phyloP scores from a whole-genome alignment of 2,797 vertebrate genomes.

The Pteropus rufus region DNA sequence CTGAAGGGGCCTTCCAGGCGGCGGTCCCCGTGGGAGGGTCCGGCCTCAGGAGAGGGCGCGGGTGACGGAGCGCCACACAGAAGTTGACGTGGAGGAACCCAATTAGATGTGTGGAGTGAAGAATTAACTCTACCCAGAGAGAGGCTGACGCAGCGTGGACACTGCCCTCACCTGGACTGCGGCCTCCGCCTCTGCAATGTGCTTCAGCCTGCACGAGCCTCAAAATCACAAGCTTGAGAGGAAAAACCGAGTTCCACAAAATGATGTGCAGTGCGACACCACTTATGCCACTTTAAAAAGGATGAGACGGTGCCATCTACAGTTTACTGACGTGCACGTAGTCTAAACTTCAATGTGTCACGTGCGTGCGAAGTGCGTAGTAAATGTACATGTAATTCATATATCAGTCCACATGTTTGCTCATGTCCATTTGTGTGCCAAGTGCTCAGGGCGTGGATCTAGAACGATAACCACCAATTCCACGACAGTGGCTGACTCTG shows the following conservation, averaged over 20 bases:
- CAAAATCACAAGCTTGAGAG: background rate
- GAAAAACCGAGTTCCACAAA: background rate
- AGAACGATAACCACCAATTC: background rate
- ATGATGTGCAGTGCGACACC: no score
- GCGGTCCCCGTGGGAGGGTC: fast-evolving
- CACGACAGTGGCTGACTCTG: background rate
- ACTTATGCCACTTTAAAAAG: background rate
- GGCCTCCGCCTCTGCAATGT: background rate
- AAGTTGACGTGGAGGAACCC: background rate
- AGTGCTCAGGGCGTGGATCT: fast-evolving
- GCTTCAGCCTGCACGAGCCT: background rate
- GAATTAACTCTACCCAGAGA: background rate
- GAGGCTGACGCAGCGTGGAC: background rate
- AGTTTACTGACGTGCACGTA: no score
- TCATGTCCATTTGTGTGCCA: fast-evolving
- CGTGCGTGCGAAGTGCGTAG: fast-evolving
- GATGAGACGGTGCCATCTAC: fast-evolving
- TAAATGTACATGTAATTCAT: background rate
- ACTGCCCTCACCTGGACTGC: no score
- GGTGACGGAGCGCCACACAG: fast-evolving
- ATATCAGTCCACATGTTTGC: fast-evolving
- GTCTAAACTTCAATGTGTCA: fast-evolving
- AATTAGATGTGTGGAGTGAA: fast-evolving
- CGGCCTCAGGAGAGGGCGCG: fast-evolving
- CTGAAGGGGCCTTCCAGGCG: background rate